phyloP scores from a whole-genome alignment of 2,888 invertebrate genomes.

The Colostygia pectinataria region DNA sequence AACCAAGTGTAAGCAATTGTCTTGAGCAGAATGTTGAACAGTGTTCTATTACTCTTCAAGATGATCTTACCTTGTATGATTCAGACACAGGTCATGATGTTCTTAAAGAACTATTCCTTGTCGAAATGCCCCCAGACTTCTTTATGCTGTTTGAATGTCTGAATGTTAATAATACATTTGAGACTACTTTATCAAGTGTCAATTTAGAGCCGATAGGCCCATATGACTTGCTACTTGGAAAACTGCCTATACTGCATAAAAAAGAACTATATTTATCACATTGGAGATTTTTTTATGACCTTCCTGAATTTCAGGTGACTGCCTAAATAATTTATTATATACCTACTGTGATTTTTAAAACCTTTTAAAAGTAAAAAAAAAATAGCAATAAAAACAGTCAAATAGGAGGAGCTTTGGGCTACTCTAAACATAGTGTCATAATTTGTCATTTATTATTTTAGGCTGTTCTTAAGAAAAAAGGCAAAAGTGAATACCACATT shows the following conservation, averaged over 20 bases:
- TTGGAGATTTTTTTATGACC: constrained; percentile 96
- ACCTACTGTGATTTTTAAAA: no score
- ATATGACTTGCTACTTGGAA: constrained; percentile 90
- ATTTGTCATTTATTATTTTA: constrained; percentile 63
- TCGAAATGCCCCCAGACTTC: constrained; percentile 96
- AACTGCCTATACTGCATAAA: constrained; percentile 80
- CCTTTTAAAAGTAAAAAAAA: no score
- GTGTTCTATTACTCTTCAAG: constrained; percentile 41
- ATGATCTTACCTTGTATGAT: constrained; percentile 62
- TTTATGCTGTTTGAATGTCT: constrained; percentile 92
- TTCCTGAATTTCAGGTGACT: constrained; percentile 93
- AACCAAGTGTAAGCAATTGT: background rate
- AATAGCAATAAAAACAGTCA: no score
- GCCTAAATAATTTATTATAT: no score
- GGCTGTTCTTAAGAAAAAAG: constrained; percentile 88
- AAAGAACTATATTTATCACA: constrained; percentile 88
- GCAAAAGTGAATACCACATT: constrained; percentile 89
- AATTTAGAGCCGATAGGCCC: constrained; percentile 92
- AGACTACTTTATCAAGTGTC: constrained; percentile 85
- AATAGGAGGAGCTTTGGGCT: no score
- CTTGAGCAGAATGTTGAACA: constrained; percentile 5
- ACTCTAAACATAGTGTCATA: no score
- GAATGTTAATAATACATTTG: constrained; percentile 77
- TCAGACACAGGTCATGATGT: constrained; percentile 74
- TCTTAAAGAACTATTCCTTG: constrained; percentile 89